These are phyloP conservation scores for Cerastis rubricosa DNA, from an alignment of 2,888 invertebrate genomes.

Conservation along the genomic window DNA sequence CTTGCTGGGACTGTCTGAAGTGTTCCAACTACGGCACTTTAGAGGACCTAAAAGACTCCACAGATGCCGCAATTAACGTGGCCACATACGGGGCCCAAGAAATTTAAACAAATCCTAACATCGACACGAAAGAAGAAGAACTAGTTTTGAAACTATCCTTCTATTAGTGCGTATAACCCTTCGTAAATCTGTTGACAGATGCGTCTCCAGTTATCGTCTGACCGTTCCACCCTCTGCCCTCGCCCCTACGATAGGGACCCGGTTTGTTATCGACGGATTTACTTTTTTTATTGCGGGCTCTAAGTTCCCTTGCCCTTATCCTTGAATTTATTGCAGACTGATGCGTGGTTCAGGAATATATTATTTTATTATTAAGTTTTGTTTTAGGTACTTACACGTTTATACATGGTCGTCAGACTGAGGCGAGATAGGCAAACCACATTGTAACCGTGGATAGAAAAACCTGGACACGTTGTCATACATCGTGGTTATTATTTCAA, in stretches of 20 bases:
- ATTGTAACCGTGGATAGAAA: neutral
- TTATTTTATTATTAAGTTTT: slow-evolving; percentile 42
- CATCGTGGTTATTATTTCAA: slow-evolving; percentile 1
- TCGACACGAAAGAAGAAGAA: neutral
- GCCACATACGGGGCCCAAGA: too few species aligned
- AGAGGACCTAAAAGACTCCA: too few species aligned
- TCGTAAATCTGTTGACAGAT: slow-evolving; percentile 73
- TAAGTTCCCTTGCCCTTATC: slow-evolving; percentile 59
- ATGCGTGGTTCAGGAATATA: slow-evolving; percentile 43
- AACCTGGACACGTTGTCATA: neutral
- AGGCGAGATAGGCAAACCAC: neutral
- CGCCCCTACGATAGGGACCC: slow-evolving; percentile 59
- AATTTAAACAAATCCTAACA: too few species aligned
- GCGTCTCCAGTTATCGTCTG: slow-evolving; percentile 75
- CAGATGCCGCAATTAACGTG: too few species aligned
- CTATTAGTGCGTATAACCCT: slow-evolving; percentile 61
- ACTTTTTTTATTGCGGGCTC: slow-evolving; percentile 64
- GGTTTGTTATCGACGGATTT: slow-evolving; percentile 70
- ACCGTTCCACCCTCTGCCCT: slow-evolving; percentile 65
- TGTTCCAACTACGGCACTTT: too few species aligned
- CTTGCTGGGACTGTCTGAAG: too few species aligned
- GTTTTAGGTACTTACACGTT: neutral
- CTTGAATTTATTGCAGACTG: slow-evolving; percentile 61
- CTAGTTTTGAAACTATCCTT: slow-evolving; percentile 25
- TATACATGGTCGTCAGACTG: neutral